These are phyloP conservation scores for Halcyon smyrnensis DNA, from an alignment of 2,797 vertebrate genomes.

Conservation along the genomic window DNA sequence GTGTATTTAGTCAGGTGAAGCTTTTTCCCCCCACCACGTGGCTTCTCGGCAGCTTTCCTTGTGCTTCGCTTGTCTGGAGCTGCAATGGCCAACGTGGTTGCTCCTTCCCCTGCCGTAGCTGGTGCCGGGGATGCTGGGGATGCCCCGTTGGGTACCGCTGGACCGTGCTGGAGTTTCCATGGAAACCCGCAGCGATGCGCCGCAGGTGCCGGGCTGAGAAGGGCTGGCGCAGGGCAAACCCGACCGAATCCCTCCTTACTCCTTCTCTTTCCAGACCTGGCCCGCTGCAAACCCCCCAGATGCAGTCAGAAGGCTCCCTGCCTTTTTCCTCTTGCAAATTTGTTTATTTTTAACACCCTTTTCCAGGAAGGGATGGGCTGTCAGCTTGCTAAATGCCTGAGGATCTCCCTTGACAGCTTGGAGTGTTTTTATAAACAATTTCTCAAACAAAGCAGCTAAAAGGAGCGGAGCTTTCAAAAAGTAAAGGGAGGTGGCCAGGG, in stretches of 20 bases:
- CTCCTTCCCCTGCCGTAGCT: background rate
- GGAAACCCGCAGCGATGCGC: slow-evolving; percentile 73
- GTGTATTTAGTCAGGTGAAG: background rate
- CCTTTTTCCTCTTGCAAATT: background rate
- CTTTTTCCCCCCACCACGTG: background rate
- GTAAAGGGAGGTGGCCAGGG: background rate
- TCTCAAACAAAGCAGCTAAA: slow-evolving; percentile 55
- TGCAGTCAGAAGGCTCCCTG: background rate
- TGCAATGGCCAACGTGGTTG: background rate
- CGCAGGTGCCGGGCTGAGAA: background rate
- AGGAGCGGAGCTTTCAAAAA: slow-evolving; percentile 29
- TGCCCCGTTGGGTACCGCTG: slow-evolving; percentile 75
- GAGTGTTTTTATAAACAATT: slow-evolving; percentile 62
- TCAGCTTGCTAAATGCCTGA: slow-evolving; percentile 19
- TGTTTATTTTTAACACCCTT: slow-evolving; percentile 52
- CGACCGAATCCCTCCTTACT: background rate
- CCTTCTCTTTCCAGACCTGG: background rate
- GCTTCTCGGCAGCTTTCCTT: background rate
- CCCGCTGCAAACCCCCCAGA: background rate
- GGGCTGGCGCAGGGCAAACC: background rate
- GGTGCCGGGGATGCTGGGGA: background rate
- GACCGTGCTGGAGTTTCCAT: slow-evolving; percentile 87
- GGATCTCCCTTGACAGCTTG: slow-evolving; percentile 42
- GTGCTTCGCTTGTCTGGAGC: background rate
- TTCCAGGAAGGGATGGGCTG: slow-evolving; percentile 65